Conservation (phyloP, 2,888 invertebrate genomes). For the Drosophila gaucha region DNA sequence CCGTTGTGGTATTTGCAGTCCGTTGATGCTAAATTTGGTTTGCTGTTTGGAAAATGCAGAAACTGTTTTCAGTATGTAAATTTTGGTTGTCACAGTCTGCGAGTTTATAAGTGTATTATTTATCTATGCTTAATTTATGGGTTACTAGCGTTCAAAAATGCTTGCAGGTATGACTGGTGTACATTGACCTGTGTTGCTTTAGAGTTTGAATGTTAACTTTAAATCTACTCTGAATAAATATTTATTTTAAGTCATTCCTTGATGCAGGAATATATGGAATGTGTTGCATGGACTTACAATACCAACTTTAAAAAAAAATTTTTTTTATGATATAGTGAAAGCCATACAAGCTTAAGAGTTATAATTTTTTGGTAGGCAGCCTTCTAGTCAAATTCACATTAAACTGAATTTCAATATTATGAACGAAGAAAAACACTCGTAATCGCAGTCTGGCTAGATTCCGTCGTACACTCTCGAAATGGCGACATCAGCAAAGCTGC, state of each 20-base stretch:
- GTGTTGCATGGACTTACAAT: too few species aligned
- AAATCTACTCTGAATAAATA: too few species aligned
- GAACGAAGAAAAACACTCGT: slow-evolving; percentile 31
- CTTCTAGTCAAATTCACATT: slow-evolving; percentile 9
- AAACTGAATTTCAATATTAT: too few species aligned
- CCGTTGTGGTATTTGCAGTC: slow-evolving; percentile 22
- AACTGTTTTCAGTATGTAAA: slow-evolving; percentile 57
- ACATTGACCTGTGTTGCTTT: slow-evolving; percentile 37
- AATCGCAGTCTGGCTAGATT: slow-evolving; percentile 17
- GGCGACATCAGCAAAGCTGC: slow-evolving; percentile 3
- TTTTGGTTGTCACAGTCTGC: slow-evolving; percentile 40
- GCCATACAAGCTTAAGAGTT: background rate
- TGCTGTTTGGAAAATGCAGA: slow-evolving; percentile 30
- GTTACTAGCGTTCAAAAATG: too few species aligned
- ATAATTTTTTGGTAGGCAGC: background rate
- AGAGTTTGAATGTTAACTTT: background rate
- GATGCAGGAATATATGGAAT: too few species aligned
- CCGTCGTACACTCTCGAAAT: slow-evolving; percentile 1
- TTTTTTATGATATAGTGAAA: too few species aligned
- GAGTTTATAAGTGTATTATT: slow-evolving; percentile 37
- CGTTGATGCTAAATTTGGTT: slow-evolving; percentile 36
- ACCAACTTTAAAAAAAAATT: too few species aligned
- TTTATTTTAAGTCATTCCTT: too few species aligned
- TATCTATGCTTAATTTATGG: too few species aligned
- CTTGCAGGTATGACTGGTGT: too few species aligned